phyloP scores from a whole-genome alignment of 1,140 invertebrate species.

The Diorhabda elongata region DNA sequence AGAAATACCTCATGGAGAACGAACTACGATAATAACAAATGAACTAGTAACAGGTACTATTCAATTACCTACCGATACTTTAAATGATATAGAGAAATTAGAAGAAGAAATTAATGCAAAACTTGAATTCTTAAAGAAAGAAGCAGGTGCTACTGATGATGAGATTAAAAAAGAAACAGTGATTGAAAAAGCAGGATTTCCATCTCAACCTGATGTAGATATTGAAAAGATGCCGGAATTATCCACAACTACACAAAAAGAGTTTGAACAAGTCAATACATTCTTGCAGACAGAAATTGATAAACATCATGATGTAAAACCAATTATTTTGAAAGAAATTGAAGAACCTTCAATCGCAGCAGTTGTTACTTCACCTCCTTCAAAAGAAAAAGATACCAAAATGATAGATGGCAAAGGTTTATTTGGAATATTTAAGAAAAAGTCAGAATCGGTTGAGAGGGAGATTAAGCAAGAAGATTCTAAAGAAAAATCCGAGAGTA shows the following conservation, averaged over 20 bases:
- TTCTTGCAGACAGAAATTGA: conserved; percentile 29
- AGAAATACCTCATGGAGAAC: conserved; percentile 6
- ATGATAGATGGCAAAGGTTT: conserved; percentile 18
- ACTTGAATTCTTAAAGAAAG: conserved; percentile 15
- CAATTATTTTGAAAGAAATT: not conserved
- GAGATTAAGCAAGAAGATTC: not conserved
- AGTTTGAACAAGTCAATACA: conserved; percentile 13
- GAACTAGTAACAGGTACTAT: conserved; percentile 9
- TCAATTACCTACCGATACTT: not conserved
- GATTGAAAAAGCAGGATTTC: too few species aligned
- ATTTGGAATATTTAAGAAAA: conserved; percentile 21
- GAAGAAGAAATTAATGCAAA: conserved; percentile 10
- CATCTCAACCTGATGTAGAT: too few species aligned
- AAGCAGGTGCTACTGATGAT: conserved; percentile 2
- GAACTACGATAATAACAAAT: conserved; percentile 1
- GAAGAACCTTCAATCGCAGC: not conserved
- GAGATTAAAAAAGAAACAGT: too few species aligned
- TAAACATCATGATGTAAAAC: conserved; percentile 30
- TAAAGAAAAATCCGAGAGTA: too few species aligned
- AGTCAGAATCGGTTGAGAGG: not conserved
- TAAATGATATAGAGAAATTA: conserved; percentile 1
- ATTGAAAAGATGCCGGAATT: conserved; percentile 8
- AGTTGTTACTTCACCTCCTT: not conserved
- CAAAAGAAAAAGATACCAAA: not conserved
- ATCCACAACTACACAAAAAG: conserved; percentile 11